These are phyloP conservation scores for Crocuta crocuta DNA, from an alignment of 2,113 vertebrate species.

Conservation along the genomic window DNA sequence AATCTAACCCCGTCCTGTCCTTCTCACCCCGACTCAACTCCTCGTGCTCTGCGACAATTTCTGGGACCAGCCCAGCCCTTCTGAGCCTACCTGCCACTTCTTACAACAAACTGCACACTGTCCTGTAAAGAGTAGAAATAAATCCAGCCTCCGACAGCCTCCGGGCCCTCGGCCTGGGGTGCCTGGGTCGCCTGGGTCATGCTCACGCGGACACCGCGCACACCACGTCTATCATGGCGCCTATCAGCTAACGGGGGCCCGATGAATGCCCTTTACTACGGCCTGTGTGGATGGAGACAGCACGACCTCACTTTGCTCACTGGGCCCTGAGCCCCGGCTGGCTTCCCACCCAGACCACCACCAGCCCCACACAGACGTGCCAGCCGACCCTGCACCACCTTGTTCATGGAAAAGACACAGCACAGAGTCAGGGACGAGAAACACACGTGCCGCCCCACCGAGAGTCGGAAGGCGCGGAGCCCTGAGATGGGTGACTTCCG, in stretches of 20 bases:
- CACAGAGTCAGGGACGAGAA: neutral
- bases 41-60: neutral
- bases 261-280: accelerated
- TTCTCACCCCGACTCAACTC: neutral
- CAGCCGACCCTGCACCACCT: neutral
- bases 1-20: neutral
- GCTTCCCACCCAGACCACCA: neutral
- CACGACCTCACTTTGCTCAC: accelerated
- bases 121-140: neutral
- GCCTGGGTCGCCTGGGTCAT: too few species aligned
- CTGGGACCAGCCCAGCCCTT: neutral
- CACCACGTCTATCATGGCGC: accelerated
- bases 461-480: neutral
- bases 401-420: neutral
- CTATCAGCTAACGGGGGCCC: accelerated
- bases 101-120: neutral
- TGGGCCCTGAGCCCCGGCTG: neutral
- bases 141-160: neutral
- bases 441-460: accelerated
- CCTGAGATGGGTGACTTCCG: neutral
- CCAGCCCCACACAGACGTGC: neutral
- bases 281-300: neutral
- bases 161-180: neutral
- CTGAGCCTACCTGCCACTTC: neutral
- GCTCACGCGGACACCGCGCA: accelerated